Conservation (phyloP, 2,797 vertebrate genomes). For the Arctocebus calabarensis region DNA sequence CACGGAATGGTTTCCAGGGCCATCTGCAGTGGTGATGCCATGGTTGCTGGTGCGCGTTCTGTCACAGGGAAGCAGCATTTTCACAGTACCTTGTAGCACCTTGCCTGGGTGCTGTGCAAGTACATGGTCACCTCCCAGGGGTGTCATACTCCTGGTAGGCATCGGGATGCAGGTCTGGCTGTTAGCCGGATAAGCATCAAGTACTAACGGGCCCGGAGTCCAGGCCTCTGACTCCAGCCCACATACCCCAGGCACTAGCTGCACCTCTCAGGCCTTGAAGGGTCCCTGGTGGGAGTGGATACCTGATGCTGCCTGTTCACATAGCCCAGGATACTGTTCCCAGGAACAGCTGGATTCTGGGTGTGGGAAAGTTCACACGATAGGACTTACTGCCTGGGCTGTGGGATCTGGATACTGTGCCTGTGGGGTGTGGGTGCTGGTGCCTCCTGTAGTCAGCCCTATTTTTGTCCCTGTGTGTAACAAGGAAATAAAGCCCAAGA, state of each 20-base stretch:
- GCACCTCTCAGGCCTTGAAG: background rate
- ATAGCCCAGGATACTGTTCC: too few relatives aligned
- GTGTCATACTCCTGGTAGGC: background rate
- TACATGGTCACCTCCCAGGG: background rate
- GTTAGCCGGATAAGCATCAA: background rate
- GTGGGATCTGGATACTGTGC: background rate
- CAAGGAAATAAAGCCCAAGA: background rate
- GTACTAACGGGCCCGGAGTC: background rate
- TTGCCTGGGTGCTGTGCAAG: background rate
- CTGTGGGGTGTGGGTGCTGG: background rate
- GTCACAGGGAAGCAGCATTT: too few relatives aligned
- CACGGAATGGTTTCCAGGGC: background rate
- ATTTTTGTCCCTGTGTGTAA: background rate
- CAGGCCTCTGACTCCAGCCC: background rate
- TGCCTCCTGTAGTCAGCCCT: too few relatives aligned
- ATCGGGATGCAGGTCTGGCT: background rate
- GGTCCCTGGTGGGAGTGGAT: too few relatives aligned
- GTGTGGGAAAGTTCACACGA: background rate
- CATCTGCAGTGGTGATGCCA: background rate
- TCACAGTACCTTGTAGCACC: background rate
- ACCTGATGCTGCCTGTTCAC: too few relatives aligned
- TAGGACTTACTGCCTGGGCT: background rate
- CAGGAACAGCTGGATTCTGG: background rate
- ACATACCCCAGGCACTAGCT: too few relatives aligned
- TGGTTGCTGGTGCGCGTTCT: background rate